A percentile compares a stretch with the other conserved stretches of the same genome.
phyloP scores from a whole-genome alignment of 2,797 vertebrate genomes.

The Argya squamiceps region DNA sequence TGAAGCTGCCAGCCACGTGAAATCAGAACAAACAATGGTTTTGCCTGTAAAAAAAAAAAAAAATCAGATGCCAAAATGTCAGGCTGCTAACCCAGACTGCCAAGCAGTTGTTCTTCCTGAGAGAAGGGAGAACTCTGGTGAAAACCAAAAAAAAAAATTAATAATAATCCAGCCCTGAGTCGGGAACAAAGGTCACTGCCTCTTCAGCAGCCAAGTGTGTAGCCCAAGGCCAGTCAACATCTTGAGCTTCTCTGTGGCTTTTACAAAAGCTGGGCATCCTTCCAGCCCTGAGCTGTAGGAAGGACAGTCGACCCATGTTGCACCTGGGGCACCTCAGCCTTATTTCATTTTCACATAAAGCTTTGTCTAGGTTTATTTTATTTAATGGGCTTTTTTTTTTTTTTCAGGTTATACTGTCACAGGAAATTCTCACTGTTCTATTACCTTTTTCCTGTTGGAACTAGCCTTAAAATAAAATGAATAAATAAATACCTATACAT shows the following conservation, averaged over 20 bases:
- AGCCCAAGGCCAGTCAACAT: conserved; percentile 29
- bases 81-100: background rate
- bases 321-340: conserved; percentile 19
- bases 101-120: background rate
- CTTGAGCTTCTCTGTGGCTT: conserved; percentile 22
- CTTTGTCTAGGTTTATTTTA: conserved; percentile 50
- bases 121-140: conserved; percentile 5
- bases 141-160: background rate
- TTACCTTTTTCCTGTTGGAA: conserved; percentile 72
- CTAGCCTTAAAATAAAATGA: conserved; percentile 57
- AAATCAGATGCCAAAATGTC: background rate
- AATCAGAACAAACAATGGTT: background rate
- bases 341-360: conserved; percentile 28
- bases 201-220: conserved; percentile 35
- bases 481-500: conserved; percentile 47
- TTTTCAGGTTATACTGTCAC: background rate
- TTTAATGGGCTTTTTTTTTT: background rate
- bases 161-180: background rate
- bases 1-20: background rate
- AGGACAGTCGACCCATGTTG: conserved; percentile 3
- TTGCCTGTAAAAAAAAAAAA: background rate
- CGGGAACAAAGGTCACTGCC: background rate
- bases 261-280: conserved; percentile 59
- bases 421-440: conserved; percentile 77
- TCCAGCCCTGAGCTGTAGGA: background rate